phyloP scores from a whole-genome alignment of 1,140 invertebrate species.

The Macrosteles quadrilineatus region DNA sequence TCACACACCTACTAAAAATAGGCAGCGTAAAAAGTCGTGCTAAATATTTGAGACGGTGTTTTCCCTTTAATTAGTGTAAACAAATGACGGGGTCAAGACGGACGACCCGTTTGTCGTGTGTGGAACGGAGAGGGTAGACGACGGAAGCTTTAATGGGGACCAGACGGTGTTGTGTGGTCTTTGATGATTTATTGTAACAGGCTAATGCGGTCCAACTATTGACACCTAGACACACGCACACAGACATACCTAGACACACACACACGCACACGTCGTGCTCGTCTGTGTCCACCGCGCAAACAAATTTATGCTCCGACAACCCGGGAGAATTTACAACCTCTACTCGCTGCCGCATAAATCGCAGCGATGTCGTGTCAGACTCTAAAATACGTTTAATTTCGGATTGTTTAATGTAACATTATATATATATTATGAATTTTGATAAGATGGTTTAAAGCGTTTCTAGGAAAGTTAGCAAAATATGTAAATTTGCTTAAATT shows the following conservation, averaged over 20 bases:
- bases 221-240: background rate
- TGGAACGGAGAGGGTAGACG: background rate
- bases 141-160: constrained; percentile 23
- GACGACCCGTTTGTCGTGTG: too few relatives aligned
- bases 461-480: too few relatives aligned
- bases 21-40: background rate
- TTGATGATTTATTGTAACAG: constrained; percentile 8
- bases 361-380: too few relatives aligned
- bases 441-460: too few relatives aligned
- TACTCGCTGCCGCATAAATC: background rate
- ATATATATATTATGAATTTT: too few relatives aligned
- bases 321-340: background rate
- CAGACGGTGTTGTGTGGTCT: constrained; percentile 18
- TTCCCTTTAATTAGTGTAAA: constrained; percentile 25
- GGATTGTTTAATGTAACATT: too few relatives aligned
- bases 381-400: too few relatives aligned
- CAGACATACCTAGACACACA: background rate
- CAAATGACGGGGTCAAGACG: constrained; percentile 8
- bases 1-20: too few relatives aligned
- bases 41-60: background rate
- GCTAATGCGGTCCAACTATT: constrained; percentile 12
- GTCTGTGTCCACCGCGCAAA: background rate
- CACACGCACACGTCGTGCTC: background rate
- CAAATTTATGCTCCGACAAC: constrained; percentile 11
- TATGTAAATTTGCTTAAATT: too few relatives aligned